Evolutionary conservation across 1,140 invertebrate species (phyloP), one percentile per base, ranked within the genome.

Genomic region (Pseudomyrmex gracilis): DNA sequence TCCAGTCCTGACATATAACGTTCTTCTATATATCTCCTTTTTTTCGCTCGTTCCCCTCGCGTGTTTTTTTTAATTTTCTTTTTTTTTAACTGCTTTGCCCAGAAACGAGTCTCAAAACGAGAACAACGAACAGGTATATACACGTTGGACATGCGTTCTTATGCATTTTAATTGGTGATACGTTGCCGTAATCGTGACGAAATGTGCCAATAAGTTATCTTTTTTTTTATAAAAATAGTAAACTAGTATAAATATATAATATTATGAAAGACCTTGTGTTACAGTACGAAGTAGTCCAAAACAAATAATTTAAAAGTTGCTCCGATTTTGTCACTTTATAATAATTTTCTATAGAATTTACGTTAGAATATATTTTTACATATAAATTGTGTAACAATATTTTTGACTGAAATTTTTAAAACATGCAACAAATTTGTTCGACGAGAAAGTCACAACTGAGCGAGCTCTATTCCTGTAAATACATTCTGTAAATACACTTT

Each of bases 1-100:
- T 55, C 76, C 76, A 70, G 64, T 80, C 15, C 53, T 80, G 66
- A 71, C 20, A 12, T 60, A 49, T 70, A 80, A 80, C 64, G 76
- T 71, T 78, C 64, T 53, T 78, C n/a, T n/a, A 80, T 15, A 66
- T 47, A 24, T 8, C 3, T n/a, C 12, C 70, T 70, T 64, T 70
- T 55, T 71, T 24, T 13, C 45, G 24, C 34, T 49, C 24, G 45
- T 17, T 20, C 47, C 34, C 7, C 43, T 51, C n/a, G n/a, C n/a
- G n/a, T n/a, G 12, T 58, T 53, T 80, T 47, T 60, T 67, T 22
- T 7, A 2, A 49, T 49, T 13, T 34, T 34, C 7, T 1, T 34
- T 5, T 34, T 34, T 34, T 34, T 34, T 5, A 24, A 64, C 7
- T 20, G 20, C 20, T 80, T 80, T 17, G 43, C 7, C n/a, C 43